Base-by-base conservation (phyloP, 2,888 invertebrate genomes). In the Lottia gigantea region DNA sequence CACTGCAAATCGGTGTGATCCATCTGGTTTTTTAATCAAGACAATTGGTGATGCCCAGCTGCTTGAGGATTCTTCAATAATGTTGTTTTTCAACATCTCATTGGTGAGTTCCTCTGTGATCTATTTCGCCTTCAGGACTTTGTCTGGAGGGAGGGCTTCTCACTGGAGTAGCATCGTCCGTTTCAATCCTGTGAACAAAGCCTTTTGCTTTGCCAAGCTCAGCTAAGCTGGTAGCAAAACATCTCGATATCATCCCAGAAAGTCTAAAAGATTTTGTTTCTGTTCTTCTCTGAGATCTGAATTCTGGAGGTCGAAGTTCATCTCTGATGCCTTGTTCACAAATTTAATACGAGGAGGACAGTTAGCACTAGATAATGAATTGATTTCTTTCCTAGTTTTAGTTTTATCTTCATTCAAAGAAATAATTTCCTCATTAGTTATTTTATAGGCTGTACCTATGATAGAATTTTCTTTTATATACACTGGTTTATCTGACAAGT, bases 41-140 rank as follows among this genome's bases (percentile, higher is more conserved):
- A 77, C 67, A 11, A 78, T 74, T 8, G 77, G 78, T 46, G 70
- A 71, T 26, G 64, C 63, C 76, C 77, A 79, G 7, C 66, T 31
- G 8, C n/a, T 8, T 14, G 7, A 8, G 3, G 49, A 49, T 49
- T 49, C 49, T 19, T 49, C 19, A 19, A 49, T 49, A 8, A 49
- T 77, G 14, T 66, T 70, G 62, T 76, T n/a, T 49, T 74, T 46
- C 62, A 74, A 66, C 61, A 74, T 62, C 16, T 79, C 77, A 1
- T 78, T 46, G 6, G 67, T 68, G 46, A 78, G 77, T 19, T 72
- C 4, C 19, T 72, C 74, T 15, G 68, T 19, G 15, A 68, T 70
- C 23, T n/a, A n/a, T 19, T 7, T 71, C n/a, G 31, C 46, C 66
- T 62, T 49, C 70, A 74, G 71, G 78, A 68, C 7, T n/a, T 26